Percentiles rank a stretch among this genome's conserved stretches.
phyloP scores from a whole-genome alignment of 2,113 vertebrate species.

The Lagopus leucura region DNA sequence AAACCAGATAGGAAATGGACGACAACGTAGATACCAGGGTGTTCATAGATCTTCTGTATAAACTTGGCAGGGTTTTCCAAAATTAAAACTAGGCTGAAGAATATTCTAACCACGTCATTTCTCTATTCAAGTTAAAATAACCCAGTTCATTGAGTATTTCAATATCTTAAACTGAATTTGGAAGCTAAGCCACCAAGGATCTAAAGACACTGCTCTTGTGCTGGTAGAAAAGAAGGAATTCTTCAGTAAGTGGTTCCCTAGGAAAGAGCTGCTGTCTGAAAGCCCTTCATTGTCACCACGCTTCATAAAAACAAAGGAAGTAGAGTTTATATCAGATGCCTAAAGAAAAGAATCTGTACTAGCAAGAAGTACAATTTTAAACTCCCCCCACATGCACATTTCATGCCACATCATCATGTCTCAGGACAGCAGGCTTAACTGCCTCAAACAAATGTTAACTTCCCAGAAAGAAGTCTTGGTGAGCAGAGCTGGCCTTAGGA shows the following conservation, averaged over 20 bases:
- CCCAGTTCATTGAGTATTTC: background rate
- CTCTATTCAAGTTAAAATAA: background rate
- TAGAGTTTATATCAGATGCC: conserved; percentile 16
- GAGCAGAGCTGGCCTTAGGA: conserved; percentile 5
- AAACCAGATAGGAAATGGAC: background rate
- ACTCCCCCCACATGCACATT: background rate
- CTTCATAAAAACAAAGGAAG: conserved; percentile 36
- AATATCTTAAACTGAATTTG: background rate
- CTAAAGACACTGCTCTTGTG: background rate
- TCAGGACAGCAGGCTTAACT: background rate
- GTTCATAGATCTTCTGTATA: background rate
- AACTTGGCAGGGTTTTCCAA: background rate
- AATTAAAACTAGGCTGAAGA: background rate
- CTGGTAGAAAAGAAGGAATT: background rate
- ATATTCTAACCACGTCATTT: background rate
- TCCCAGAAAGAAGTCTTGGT: background rate
- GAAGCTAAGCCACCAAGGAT: background rate
- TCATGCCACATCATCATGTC: fast-evolving
- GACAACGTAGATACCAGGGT: fast-evolving
- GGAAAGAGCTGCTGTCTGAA: conserved; percentile 9
- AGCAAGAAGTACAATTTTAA: background rate
- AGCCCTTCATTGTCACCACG: background rate
- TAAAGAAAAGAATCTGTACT: conserved; percentile 33
- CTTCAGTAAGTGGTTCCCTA: background rate
- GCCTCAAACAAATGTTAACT: background rate